These are phyloP conservation scores for Zaprionus taronus DNA, from an alignment of 1,140 invertebrate genomes.

Conservation along the genomic window DNA sequence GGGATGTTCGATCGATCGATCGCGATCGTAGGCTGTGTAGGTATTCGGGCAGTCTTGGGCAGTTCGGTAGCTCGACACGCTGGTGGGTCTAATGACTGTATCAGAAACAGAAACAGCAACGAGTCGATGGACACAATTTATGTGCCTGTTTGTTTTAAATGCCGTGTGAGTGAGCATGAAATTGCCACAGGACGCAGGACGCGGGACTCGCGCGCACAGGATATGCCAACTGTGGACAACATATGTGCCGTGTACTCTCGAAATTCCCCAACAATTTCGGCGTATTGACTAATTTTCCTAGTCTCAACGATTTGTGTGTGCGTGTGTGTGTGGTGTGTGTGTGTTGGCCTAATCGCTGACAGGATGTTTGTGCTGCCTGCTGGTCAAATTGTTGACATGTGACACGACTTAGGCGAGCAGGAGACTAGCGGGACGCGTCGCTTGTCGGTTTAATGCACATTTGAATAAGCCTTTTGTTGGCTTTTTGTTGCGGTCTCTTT, in stretches of 20 bases:
- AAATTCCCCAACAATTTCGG: slow-evolving; percentile 18
- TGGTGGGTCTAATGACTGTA: slow-evolving; percentile 54
- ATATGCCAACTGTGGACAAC: slow-evolving; percentile 45
- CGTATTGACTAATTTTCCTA: slow-evolving; percentile 20
- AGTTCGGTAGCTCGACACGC: slow-evolving; percentile 38
- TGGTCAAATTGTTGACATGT: slow-evolving; percentile 52
- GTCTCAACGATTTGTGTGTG: slow-evolving; percentile 6
- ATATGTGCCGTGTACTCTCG: slow-evolving; percentile 39
- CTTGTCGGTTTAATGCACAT: slow-evolving; percentile 27
- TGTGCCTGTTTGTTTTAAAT: slow-evolving; percentile 50
- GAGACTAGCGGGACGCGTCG: neutral
- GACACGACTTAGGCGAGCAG: slow-evolving; percentile 45
- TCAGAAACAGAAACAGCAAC: slow-evolving; percentile 14
- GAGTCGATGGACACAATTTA: slow-evolving; percentile 30
- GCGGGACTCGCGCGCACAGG: slow-evolving; percentile 17
- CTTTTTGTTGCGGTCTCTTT: slow-evolving; percentile 37
- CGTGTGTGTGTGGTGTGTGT: neutral
- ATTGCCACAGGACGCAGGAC: slow-evolving; percentile 29
- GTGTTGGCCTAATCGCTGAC: slow-evolving; percentile 3
- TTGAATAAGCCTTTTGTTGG: slow-evolving; percentile 59
- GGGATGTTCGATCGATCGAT: slow-evolving; percentile 7
- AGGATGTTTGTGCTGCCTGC: slow-evolving; percentile 7
- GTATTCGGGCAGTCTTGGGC: slow-evolving; percentile 1
- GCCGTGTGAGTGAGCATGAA: slow-evolving; percentile 54
- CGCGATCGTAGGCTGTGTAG: slow-evolving; percentile 20